A percentile compares a stretch with the other conserved stretches of the same genome.
These are phyloP conservation scores for Nasonia giraulti DNA, from an alignment of 1,140 invertebrate species.

Conservation along the genomic window DNA sequence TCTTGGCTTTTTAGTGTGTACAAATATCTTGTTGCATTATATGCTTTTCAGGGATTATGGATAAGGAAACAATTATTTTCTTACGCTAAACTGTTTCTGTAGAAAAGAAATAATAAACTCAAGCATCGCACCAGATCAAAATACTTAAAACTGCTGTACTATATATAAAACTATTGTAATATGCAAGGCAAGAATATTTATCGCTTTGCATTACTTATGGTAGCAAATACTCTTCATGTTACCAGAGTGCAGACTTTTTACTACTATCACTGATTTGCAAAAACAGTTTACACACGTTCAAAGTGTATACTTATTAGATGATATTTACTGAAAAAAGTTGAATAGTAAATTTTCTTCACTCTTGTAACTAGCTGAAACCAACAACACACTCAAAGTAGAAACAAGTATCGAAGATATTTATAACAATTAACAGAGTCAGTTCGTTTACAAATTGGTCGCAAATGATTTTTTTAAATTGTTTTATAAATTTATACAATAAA, in stretches of 20 bases:
- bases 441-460: slow-evolving; percentile 20
- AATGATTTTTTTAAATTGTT: neutral
- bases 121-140: slow-evolving; percentile 18
- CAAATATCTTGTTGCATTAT: slow-evolving; percentile 40
- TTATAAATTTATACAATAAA: neutral
- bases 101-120: slow-evolving; percentile 30
- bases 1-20: slow-evolving; percentile 45
- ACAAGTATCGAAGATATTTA: slow-evolving; percentile 22
- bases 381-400: neutral
- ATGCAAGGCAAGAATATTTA: slow-evolving; percentile 32
- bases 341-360: slow-evolving; percentile 23
- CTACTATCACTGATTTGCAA: slow-evolving; percentile 4
- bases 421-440: slow-evolving; percentile 21
- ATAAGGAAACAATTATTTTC: neutral
- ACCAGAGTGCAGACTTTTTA: neutral
- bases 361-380: neutral
- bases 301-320: neutral
- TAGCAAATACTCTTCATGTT: neutral
- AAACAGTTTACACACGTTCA: neutral
- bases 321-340: neutral
- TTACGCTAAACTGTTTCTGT: slow-evolving; percentile 11
- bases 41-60: slow-evolving; percentile 32
- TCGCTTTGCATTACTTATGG: neutral
- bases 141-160: slow-evolving; percentile 22
- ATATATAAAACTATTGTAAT: neutral